These are phyloP conservation scores for Tokudaia tokunoshimensis DNA, from an alignment of 2,797 vertebrate species.

Conservation along the genomic window DNA sequence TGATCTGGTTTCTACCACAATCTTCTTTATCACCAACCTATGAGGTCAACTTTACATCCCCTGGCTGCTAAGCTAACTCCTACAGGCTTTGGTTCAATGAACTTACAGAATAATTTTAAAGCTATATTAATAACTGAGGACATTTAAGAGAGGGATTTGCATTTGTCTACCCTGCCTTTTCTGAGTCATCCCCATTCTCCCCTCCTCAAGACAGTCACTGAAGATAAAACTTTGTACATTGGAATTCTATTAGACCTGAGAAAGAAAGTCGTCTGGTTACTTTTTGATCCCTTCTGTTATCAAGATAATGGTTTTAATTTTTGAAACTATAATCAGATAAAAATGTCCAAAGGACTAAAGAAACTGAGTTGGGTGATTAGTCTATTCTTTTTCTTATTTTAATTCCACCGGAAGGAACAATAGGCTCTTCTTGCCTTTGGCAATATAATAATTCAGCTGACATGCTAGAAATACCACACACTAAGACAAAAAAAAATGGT, in stretches of 20 bases:
- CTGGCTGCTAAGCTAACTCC: slow-evolving; percentile 21
- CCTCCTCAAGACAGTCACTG: background rate
- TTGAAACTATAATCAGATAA: slow-evolving; percentile 77
- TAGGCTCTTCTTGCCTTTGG: slow-evolving; percentile 70
- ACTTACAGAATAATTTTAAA: slow-evolving; percentile 60
- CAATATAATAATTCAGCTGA: slow-evolving; percentile 76
- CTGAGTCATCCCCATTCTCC: background rate
- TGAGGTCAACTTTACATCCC: background rate
- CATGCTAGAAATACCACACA: slow-evolving; percentile 72
- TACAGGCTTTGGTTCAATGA: slow-evolving; percentile 31
- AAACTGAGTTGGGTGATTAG: slow-evolving; percentile 72
- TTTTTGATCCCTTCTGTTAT: slow-evolving; percentile 67
- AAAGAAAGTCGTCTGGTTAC: slow-evolving; percentile 53
- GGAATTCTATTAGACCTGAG: slow-evolving; percentile 57
- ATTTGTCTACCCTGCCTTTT: slow-evolving; percentile 47
- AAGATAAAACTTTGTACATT: slow-evolving; percentile 63
- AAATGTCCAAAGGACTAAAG: slow-evolving; percentile 76
- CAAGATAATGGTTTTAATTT: slow-evolving; percentile 74
- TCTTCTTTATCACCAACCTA: slow-evolving; percentile 4
- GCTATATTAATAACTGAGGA: background rate
- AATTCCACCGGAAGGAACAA: slow-evolving; percentile 75
- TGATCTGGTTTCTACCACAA: slow-evolving; percentile 1
- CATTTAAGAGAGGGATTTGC: slow-evolving; percentile 45
- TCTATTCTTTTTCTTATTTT: slow-evolving; percentile 78
- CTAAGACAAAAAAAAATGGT: slow-evolving; percentile 68